A percentile compares a stretch with the other conserved stretches of the same genome.
phyloP scores from a whole-genome alignment of 2,113 vertebrate genomes.

The Hippocampus zosterae region DNA sequence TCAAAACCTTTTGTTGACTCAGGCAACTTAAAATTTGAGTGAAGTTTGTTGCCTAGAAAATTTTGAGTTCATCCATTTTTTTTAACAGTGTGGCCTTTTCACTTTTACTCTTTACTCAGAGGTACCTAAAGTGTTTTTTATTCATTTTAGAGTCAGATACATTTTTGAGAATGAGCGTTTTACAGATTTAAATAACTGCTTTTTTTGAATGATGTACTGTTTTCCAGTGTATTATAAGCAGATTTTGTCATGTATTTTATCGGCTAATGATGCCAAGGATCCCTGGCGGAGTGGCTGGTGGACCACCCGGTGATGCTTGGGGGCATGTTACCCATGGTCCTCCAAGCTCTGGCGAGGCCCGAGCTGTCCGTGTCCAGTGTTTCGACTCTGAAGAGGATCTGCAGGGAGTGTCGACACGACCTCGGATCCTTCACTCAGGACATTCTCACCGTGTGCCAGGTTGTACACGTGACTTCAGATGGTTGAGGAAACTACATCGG shows the following conservation, averaged over 20 bases:
- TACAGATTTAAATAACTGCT: too few species aligned
- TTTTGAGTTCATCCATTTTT: too few species aligned
- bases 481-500: background rate
- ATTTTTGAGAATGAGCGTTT: too few species aligned
- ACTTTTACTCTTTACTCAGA: too few species aligned
- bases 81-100: too few species aligned
- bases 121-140: too few species aligned
- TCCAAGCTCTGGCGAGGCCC: slow-evolving; percentile 85
- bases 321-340: slow-evolving; percentile 86
- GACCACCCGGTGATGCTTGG: slow-evolving; percentile 95
- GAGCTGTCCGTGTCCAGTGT: slow-evolving; percentile 93
- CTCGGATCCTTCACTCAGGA: slow-evolving; percentile 84
- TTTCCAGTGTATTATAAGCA: background rate
- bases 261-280: slow-evolving; percentile 70
- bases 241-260: background rate
- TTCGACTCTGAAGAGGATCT: slow-evolving; percentile 96
- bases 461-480: slow-evolving; percentile 43
- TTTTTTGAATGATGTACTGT: too few species aligned
- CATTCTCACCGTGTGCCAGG: slow-evolving; percentile 91
- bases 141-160: too few species aligned
- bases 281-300: slow-evolving; percentile 92
- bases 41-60: too few species aligned
- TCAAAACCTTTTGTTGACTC: too few species aligned
- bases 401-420: slow-evolving; percentile 90
- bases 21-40: too few species aligned